These are phyloP conservation scores for Stegodyphus mimosarum DNA, from an alignment of 1,140 invertebrate genomes.

Conservation along the genomic window DNA sequence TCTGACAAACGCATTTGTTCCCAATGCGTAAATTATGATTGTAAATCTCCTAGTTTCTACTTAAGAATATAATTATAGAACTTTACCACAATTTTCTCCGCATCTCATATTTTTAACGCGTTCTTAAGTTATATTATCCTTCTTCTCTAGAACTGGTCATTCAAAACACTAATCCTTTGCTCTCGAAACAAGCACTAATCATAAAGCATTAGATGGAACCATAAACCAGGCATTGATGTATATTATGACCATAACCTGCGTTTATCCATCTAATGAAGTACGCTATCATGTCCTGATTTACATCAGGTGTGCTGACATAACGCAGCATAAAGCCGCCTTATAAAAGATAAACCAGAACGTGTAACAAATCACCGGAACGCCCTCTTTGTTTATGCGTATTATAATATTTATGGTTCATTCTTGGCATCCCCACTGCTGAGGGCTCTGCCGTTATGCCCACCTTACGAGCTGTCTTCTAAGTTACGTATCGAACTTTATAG, in stretches of 20 bases:
- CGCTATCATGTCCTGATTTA: conserved; percentile 48
- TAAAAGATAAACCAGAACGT: conserved; percentile 50
- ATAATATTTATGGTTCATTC: conserved; percentile 43
- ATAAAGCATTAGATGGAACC: conserved; percentile 2
- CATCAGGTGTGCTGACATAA: conserved; percentile 21
- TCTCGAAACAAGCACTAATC: neutral
- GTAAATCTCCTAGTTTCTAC: no score
- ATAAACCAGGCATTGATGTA: conserved; percentile 26
- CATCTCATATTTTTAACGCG: no score
- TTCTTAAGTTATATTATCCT: no score
- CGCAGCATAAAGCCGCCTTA: conserved; percentile 42
- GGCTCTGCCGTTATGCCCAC: conserved; percentile 15
- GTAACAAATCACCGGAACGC: conserved; percentile 35
- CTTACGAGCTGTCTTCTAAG: neutral
- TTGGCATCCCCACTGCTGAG: neutral
- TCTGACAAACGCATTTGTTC: no score
- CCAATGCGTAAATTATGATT: no score
- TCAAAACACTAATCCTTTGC: neutral
- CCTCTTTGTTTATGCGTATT: conserved; percentile 47
- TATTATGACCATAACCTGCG: conserved; percentile 19
- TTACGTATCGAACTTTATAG: conserved; percentile 1
- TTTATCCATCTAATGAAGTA: conserved; percentile 51
- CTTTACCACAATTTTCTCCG: no score
- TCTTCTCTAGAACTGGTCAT: no score
- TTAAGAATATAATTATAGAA: no score